Evolutionary conservation across 2,797 vertebrate species (phyloP).

Genomic region (Mastacembelus armatus): DNA sequence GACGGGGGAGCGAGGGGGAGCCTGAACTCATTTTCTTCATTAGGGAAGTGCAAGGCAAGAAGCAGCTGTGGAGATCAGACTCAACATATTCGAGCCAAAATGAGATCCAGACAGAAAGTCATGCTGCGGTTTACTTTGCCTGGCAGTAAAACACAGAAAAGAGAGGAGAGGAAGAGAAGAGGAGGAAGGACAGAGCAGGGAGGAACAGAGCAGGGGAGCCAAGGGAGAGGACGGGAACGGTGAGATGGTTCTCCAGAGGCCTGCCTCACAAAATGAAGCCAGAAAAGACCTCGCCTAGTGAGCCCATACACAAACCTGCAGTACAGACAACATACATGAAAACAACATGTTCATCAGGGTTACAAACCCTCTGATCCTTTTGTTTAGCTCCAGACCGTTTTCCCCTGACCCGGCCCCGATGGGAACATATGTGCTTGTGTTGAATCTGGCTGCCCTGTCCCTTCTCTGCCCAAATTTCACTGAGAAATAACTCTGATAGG

Average conservation of each 20-base stretch:
- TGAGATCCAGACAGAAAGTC: slow-evolving; percentile 75
- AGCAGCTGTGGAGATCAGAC: slow-evolving; percentile 70
- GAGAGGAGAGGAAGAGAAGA: slow-evolving; percentile 38
- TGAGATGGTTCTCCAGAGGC: slow-evolving; percentile 45
- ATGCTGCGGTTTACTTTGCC: slow-evolving; percentile 81
- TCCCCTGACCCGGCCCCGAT: slow-evolving; percentile 1
- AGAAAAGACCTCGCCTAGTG: slow-evolving; percentile 5
- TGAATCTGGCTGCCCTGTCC: slow-evolving; percentile 18
- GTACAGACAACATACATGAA: neutral
- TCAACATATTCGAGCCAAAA: slow-evolving; percentile 66
- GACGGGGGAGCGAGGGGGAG: neutral
- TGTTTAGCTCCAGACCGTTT: slow-evolving; percentile 2
- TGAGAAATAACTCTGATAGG: slow-evolving; percentile 33
- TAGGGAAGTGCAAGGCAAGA: slow-evolving; percentile 53
- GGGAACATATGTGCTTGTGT: slow-evolving; percentile 50
- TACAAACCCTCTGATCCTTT: slow-evolving; percentile 24
- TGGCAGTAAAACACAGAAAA: slow-evolving; percentile 74
- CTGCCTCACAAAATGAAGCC: slow-evolving; percentile 10
- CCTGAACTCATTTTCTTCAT: slow-evolving; percentile 60
- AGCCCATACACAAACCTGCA: slow-evolving; percentile 8
- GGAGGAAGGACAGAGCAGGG: slow-evolving; percentile 47
- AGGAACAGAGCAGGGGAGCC: slow-evolving; percentile 40
- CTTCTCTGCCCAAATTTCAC: slow-evolving; percentile 10
- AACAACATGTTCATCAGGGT: slow-evolving; percentile 27
- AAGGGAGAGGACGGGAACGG: slow-evolving; percentile 53